phyloP scores from a whole-genome alignment of 1,140 invertebrate genomes.

The Leptinotarsa undecemlineata region DNA sequence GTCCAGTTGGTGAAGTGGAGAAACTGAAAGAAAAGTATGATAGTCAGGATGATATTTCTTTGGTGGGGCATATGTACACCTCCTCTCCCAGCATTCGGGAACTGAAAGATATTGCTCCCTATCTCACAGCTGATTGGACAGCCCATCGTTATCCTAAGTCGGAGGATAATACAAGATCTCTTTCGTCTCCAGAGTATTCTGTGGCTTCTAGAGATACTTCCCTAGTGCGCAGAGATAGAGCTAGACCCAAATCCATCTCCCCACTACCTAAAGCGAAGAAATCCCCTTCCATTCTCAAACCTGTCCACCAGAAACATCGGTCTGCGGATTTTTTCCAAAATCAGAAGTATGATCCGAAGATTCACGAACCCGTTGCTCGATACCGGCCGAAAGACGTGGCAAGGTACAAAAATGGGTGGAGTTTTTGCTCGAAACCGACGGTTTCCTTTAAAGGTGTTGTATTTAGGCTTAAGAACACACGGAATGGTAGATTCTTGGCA shows the following conservation, averaged over 20 bases:
- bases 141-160: constrained; percentile 73
- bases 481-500: constrained; percentile 14
- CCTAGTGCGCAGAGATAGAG: constrained; percentile 45
- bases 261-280: constrained; percentile 51
- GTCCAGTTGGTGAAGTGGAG: constrained; percentile 68
- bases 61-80: constrained; percentile 79
- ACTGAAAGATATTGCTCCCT: constrained; percentile 74
- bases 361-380: constrained; percentile 74
- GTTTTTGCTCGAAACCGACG: constrained; percentile 60
- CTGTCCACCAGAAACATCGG: constrained; percentile 48
- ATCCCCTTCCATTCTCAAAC: constrained; percentile 66
- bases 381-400: constrained; percentile 66
- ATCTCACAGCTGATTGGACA: constrained; percentile 75
- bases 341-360: constrained; percentile 73
- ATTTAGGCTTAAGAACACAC: constrained; percentile 38
- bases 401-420: constrained; percentile 58
- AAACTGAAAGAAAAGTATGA: constrained; percentile 73
- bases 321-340: constrained; percentile 51
- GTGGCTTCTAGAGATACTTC: constrained; percentile 49
- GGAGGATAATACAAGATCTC: constrained; percentile 66
- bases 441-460: constrained; percentile 77
- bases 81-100: constrained; percentile 79
- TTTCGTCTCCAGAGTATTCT: constrained; percentile 60
- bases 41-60: constrained; percentile 61
- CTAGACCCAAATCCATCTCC: constrained; percentile 56